Conservation (phyloP, 2,797 vertebrate species). For the Sebastiscus tertius region DNA sequence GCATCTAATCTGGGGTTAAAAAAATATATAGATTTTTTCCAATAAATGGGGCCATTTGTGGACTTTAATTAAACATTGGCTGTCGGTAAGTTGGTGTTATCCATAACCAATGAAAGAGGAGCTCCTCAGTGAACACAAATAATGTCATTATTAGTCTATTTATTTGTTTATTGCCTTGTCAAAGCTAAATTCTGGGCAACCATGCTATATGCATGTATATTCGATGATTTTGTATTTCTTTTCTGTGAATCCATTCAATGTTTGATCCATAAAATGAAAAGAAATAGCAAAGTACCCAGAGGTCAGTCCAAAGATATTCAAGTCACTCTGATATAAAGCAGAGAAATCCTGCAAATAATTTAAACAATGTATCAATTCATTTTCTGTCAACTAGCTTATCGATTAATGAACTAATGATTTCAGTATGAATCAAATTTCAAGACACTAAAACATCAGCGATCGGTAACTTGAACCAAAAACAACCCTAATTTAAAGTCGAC, state of each 20-base stretch:
- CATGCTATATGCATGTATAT: not conserved
- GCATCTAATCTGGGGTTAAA: not conserved
- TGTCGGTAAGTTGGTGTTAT: not conserved
- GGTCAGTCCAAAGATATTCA: not conserved
- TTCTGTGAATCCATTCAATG: not conserved
- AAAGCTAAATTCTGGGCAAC: not conserved
- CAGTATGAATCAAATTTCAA: not conserved
- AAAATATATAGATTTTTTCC: not conserved
- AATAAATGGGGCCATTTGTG: not conserved
- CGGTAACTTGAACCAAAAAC: not conserved
- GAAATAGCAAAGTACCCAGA: not conserved
- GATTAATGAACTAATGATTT: not conserved
- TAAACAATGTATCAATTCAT: no score
- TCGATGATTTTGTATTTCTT: not conserved
- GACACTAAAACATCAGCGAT: not conserved
- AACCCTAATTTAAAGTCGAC: not conserved
- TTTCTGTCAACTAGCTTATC: no score
- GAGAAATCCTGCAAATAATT: no score
- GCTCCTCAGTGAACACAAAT: not conserved
- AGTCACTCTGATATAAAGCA: no score
- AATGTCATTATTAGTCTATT: not conserved
- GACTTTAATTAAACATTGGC: constrained; percentile 3
- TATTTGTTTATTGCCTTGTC: not conserved
- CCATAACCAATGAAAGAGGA: not conserved
- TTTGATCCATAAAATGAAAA: no score